phyloP scores from a whole-genome alignment of 1,140 invertebrate genomes.

The Tetragnatha versicolor region DNA sequence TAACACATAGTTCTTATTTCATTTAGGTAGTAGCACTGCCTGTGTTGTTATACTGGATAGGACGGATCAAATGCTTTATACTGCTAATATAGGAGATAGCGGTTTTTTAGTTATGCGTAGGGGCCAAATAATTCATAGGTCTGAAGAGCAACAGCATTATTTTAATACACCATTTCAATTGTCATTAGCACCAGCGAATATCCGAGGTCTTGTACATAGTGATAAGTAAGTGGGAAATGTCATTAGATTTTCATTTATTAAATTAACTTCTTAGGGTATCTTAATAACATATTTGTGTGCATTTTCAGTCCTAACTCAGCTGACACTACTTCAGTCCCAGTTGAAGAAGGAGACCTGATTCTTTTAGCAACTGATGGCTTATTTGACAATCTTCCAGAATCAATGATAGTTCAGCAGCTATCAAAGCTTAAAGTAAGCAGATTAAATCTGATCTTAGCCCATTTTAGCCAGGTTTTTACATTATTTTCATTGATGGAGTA shows the following conservation, averaged over 20 bases:
- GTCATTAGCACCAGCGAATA: constrained; percentile 87
- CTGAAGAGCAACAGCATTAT: constrained; percentile 96
- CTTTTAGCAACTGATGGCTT: constrained; percentile 96
- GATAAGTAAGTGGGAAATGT: constrained; percentile 76
- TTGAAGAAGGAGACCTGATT: constrained; percentile 94
- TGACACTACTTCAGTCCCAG: constrained; percentile 86
- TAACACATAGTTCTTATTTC: constrained; percentile 29
- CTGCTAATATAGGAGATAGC: constrained; percentile 98
- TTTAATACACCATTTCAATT: constrained; percentile 99
- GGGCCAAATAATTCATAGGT: constrained; percentile 83
- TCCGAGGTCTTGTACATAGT: constrained; percentile 81
- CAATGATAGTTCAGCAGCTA: constrained; percentile 83
- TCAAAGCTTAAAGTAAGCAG: constrained; percentile 66
- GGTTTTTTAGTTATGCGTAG: constrained; percentile 92
- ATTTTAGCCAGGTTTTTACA: too few species aligned
- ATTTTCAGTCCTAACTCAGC: constrained; percentile 83
- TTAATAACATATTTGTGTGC: constrained; percentile 60
- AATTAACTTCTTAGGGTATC: background rate
- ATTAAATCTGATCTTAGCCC: background rate
- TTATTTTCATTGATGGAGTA: too few species aligned
- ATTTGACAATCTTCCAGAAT: constrained; percentile 96
- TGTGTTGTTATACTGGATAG: constrained; percentile 93
- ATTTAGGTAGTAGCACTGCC: constrained; percentile 91
- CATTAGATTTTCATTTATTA: too few species aligned
- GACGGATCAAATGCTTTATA: constrained; percentile 86